Evolutionary conservation across 2,888 invertebrate genomes (phyloP), one percentile per base, ranked within the genome.

Genomic region (Sycophila texana): DNA sequence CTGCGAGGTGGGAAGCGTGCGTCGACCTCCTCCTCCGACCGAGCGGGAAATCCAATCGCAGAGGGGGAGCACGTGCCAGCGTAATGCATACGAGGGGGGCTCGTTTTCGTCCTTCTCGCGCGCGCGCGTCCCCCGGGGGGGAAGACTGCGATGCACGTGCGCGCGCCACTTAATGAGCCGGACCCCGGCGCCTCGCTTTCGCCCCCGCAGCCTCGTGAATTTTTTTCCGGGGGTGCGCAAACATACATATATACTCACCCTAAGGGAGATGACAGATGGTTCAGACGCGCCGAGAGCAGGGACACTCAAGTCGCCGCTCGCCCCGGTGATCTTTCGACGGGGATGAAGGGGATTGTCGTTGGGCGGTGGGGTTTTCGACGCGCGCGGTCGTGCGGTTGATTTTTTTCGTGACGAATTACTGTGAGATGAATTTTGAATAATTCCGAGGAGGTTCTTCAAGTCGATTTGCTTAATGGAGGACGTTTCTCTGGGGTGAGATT

Each of bases 31-130:
- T 30, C 63, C 61, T 30, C 63, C 47, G 30, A 39, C 53, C 55
- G 57, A 57, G 47, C 57, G 74, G 20, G 30, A 71, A 71, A 72
- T 63, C 61, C 51, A 73, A 73, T 61, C 26, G 26, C 13, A 5
- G 10, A 12, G n/a, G 20, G 20, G 57, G 3, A 70, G 47, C 70
- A 57, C 70, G 70, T 70, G 70, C 70, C 58, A 4, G 60, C 71
- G 22, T 51, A 16, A 51, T 39, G n/a, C 39, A n/a, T 63, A 63
- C n/a, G 3, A 4, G 18, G 16, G 63, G n/a, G 63, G 63, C 63
- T 67, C 68, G 57, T 39, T 70, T 70, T 70, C 55, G 57, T 70
- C 57, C 39, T 51, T 39, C 68, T 53, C 14, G 18, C 22, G 68
- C 10, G 26, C 16, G 53, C 16, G 57, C 4, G n/a, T n/a, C n/a